Evolutionary conservation across 2,113 vertebrate species (phyloP).

Genomic region (Nesospiza acunhae): DNA sequence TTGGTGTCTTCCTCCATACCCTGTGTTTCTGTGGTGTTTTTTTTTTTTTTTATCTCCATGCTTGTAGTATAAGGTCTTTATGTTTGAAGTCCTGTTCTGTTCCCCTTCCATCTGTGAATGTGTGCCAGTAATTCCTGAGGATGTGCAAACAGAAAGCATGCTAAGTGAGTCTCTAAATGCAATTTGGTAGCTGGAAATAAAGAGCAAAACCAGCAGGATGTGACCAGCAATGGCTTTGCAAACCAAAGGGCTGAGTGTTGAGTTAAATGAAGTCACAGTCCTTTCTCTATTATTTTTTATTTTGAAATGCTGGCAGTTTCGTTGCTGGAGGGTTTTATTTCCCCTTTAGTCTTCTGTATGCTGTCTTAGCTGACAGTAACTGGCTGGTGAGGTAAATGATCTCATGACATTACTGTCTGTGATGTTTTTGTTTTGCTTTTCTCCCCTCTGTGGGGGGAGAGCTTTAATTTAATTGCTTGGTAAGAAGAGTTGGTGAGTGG

Average conservation of each 20-base stretch:
- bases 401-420: neutral
- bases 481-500: neutral
- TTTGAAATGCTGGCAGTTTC: neutral
- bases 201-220: neutral
- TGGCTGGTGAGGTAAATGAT: neutral
- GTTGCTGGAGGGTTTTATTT: neutral
- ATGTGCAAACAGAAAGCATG: neutral
- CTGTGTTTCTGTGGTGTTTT: neutral
- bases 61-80: neutral
- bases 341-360: neutral
- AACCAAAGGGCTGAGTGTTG: neutral
- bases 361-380: neutral
- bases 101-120: neutral
- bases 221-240: conserved; percentile 5
- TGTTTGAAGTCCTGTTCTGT: neutral
- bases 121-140: neutral
- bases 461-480: conserved; percentile 28
- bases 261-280: neutral
- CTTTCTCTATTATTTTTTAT: neutral
- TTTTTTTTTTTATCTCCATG: neutral
- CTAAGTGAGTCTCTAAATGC: neutral
- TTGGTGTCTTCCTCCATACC: neutral
- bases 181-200: neutral
- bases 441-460: neutral
- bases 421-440: neutral